Evolutionary conservation across 2,888 invertebrate species (phyloP), one percentile per base, ranked within the genome.

Genomic region (Cosmopolites sordidus): DNA sequence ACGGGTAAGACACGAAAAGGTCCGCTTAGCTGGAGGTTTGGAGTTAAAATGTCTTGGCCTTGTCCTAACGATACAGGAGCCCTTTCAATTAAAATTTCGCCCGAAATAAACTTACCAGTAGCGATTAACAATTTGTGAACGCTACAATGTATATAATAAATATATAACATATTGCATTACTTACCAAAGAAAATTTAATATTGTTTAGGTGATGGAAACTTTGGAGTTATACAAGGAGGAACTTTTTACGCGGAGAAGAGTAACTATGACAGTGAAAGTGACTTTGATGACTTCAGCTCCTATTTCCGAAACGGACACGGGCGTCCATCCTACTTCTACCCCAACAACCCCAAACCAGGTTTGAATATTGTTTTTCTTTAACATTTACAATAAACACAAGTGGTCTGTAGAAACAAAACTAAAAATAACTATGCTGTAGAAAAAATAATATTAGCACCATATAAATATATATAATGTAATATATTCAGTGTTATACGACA

Each of bases 141-240:
- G n/a, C n/a, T n/a, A n/a, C n/a, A n/a, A n/a, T 17, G 30, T 16
- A 27, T 15, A 14, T 39, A 37, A 5, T 30, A 37, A 9, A 16
- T 14, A 33, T 29, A 44, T 46, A n/a, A 38, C 16, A 15, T 16
- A 6, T 41, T 16, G 9, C 15, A 14, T 40, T 27, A n/a, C 27
- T 43, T 8, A 29, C 29, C 15, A 45, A 45, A 45, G n/a, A 11
- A 45, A 45, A 22, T 22, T 22, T 22, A 8, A 5, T 22, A 8
- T 11, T 22, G 30, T 16, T 12, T 12, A 56, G 85, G 92, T 4
- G 90, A 90, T 1, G 91, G 91, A 1, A 91, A 91, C 72, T 92
- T 92, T 65, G 90, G 90, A 0, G 89, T 92, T 1, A 86, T 92
- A 44, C 81, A 83, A 50, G 92, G 92, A 2, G 92, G 91, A 2